Evolutionary conservation across 1,140 invertebrate species (phyloP).

Genomic region (Saccostrea echinata): DNA sequence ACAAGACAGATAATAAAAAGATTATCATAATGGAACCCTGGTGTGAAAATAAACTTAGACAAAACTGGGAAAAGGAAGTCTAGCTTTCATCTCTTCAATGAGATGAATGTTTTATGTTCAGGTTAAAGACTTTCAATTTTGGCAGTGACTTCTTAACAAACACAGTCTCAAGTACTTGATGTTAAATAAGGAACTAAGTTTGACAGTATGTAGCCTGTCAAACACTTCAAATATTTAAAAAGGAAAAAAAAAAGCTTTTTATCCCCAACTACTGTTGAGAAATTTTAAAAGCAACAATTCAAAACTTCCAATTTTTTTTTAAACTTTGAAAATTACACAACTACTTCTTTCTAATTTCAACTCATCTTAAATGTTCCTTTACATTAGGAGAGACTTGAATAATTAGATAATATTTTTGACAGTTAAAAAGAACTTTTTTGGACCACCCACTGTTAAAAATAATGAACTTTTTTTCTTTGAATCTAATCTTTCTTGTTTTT

Average conservation of each 20-base stretch:
- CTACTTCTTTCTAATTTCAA: not conserved
- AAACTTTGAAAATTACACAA: not conserved
- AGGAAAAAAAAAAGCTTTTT: not conserved
- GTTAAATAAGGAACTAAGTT: not conserved
- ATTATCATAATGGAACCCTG: not conserved
- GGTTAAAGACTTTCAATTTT: not conserved
- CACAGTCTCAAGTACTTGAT: too few species aligned
- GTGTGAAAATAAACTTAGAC: not conserved
- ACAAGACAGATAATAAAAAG: slow-evolving; percentile 17
- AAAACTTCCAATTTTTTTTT: not conserved
- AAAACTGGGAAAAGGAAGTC: not conserved
- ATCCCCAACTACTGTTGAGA: not conserved
- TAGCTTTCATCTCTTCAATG: slow-evolving; percentile 1
- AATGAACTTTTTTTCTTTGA: not conserved
- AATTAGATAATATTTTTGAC: slow-evolving; percentile 19
- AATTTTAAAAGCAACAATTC: not conserved
- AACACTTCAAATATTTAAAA: not conserved
- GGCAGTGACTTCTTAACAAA: not conserved
- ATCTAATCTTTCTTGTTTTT: not conserved
- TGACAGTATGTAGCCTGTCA: not conserved
- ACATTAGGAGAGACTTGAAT: not conserved
- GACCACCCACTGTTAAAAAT: slow-evolving; percentile 35
- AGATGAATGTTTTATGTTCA: not conserved
- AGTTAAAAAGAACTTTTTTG: not conserved
- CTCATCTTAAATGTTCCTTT: not conserved